Evolutionary conservation across 2,113 vertebrate species (phyloP), one percentile per base, ranked within the genome.

Genomic region (Castor canadensis): DNA sequence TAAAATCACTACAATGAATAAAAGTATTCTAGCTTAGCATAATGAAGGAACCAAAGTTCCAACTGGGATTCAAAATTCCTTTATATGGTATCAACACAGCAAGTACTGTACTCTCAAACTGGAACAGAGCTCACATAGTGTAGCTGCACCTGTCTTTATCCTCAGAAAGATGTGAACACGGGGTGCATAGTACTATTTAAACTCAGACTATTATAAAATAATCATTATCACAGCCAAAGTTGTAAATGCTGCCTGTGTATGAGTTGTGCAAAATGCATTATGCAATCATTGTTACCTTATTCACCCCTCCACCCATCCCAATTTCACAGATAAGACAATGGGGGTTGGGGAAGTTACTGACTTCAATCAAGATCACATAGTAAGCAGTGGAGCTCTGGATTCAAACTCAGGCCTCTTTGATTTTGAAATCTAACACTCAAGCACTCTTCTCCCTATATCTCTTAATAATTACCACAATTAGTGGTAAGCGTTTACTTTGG

Each of bases 1-100:
- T 89, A 67, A 93, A 98, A 73, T 82, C 86, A 77, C 81, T 92
- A 84, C 89, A 84, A 89, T 79, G 79, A 89, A 89, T 80, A 69
- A 32, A 30, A 66, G 60, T 85, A 77, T 94, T 87, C 76, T 80
- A 45, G 86, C 76, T 87, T 60, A 75, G 54, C 45, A 95, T 66
- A 94, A 79, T 89, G 92, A 80, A 66, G 52, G 49, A 91, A 89
- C 64, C 62, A 52, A 73, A 76, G 75, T 58, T 87, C 64, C 54
- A 88, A 85, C 26, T 77, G 75, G 67, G 73, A 83, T 81, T 87
- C 56, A 89, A 81, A 93, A 82, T 92, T 93, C 79, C 76, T 96
- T 95, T 94, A 72, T 81, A 72, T 32, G 73, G 73, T 56, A 58
- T 89, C 69, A 95, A 93, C 83, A 97, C 30, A 73, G 94, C 28